These are phyloP conservation scores for Spisula subtruncata DNA, from an alignment of 2,888 invertebrate genomes.

Conservation along the genomic window DNA sequence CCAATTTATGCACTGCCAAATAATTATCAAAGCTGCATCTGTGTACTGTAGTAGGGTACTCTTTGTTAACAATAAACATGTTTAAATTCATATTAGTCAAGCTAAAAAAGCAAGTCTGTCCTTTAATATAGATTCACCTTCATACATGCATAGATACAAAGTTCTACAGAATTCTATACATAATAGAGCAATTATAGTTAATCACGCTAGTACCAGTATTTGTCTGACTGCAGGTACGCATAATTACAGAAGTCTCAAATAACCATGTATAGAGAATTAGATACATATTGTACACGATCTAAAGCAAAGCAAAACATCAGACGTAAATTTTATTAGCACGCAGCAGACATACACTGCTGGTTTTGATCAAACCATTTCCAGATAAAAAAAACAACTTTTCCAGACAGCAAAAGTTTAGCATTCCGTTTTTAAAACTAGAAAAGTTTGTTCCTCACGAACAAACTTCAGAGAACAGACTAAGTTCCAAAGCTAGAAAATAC, in stretches of 20 bases:
- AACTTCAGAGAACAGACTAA: not conserved
- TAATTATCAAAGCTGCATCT: too few relatives aligned
- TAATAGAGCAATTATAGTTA: too few relatives aligned
- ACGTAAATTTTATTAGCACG: conserved; percentile 14
- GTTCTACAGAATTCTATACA: too few relatives aligned
- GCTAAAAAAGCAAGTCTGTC: too few relatives aligned
- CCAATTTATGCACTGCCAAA: too few relatives aligned
- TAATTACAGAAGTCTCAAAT: not conserved
- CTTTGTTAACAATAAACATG: too few relatives aligned
- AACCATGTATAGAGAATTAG: not conserved
- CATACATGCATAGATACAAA: too few relatives aligned
- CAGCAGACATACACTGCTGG: conserved; percentile 22
- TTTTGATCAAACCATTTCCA: conserved; percentile 23
- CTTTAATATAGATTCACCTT: too few relatives aligned
- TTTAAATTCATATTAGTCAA: too few relatives aligned
- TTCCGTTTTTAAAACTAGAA: not conserved
- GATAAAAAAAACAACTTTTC: not conserved
- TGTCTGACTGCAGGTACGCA: not conserved
- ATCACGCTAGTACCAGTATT: not conserved
- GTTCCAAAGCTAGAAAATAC: not conserved
- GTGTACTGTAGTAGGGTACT: too few relatives aligned
- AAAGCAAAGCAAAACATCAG: not conserved
- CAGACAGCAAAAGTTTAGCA: not conserved
- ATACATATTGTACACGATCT: not conserved
- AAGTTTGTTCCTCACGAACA: not conserved